Evolutionary conservation across 2,888 invertebrate species (phyloP).

Genomic region (Abscondita cerata): DNA sequence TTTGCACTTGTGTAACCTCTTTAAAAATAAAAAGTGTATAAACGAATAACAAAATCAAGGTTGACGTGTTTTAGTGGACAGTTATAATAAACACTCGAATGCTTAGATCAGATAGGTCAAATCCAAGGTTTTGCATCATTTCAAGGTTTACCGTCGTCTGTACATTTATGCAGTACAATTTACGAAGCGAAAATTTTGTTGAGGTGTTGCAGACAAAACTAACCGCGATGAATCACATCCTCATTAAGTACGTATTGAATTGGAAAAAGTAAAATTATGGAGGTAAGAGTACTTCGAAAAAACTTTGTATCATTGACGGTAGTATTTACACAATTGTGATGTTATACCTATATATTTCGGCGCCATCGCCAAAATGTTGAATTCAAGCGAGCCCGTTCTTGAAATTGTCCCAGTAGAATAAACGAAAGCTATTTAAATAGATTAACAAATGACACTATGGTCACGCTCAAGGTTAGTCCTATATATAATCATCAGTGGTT

Average conservation of each 20-base stretch:
- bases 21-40: conserved; percentile 10
- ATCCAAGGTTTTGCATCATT: conserved; percentile 30
- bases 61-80: conserved; percentile 17
- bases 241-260: conserved; percentile 16
- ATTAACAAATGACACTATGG: conserved; percentile 28
- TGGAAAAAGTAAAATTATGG: not conserved
- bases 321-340: conserved; percentile 25
- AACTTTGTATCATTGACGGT: conserved; percentile 31
- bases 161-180: conserved; percentile 1
- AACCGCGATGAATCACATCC: conserved; percentile 26
- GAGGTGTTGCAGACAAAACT: no score
- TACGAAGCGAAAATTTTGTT: conserved; percentile 6
- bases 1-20: conserved; percentile 12
- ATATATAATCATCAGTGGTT: conserved; percentile 32
- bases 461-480: conserved; percentile 31
- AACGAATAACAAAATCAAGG: conserved; percentile 17
- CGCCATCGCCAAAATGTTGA: no score
- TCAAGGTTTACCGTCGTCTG: conserved; percentile 26
- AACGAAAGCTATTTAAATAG: conserved; percentile 16
- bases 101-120: conserved; percentile 34
- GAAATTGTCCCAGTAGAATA: not conserved
- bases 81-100: conserved; percentile 16
- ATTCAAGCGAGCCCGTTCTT: no score
- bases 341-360: no score
- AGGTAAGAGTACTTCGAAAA: conserved; percentile 22